These are phyloP conservation scores for Drosophila virilis DNA, from an alignment of 1,140 invertebrate genomes.

Conservation along the genomic window DNA sequence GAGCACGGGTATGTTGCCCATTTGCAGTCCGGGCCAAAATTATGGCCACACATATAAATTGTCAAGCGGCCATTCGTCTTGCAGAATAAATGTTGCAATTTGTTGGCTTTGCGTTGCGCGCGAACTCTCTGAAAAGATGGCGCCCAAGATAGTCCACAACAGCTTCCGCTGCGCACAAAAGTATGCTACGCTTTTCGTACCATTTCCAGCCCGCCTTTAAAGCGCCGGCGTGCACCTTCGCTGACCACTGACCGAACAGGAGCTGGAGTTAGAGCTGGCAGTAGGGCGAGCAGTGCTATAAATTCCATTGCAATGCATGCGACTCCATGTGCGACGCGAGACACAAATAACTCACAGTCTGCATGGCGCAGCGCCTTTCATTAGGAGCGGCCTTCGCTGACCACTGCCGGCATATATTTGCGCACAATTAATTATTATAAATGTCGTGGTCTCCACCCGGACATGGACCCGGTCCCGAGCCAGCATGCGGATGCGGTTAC, in stretches of 20 bases:
- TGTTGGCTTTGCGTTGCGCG: slow-evolving; percentile 70
- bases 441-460: slow-evolving; percentile 66
- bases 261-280: slow-evolving; percentile 29
- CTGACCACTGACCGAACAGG: slow-evolving; percentile 44
- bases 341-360: slow-evolving; percentile 78
- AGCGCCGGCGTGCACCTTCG: slow-evolving; percentile 64
- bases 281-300: slow-evolving; percentile 28
- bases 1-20: background rate
- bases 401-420: slow-evolving; percentile 81
- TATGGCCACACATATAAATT: slow-evolving; percentile 81
- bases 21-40: slow-evolving; percentile 58
- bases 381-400: slow-evolving; percentile 62
- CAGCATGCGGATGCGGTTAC: slow-evolving; percentile 20
- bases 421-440: slow-evolving; percentile 83
- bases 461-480: slow-evolving; percentile 15
- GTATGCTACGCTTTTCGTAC: slow-evolving; percentile 62
- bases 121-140: slow-evolving; percentile 64
- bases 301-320: slow-evolving; percentile 67
- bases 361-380: slow-evolving; percentile 58
- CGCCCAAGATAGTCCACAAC: slow-evolving; percentile 44
- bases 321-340: slow-evolving; percentile 42
- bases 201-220: slow-evolving; percentile 49
- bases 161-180: slow-evolving; percentile 70
- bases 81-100: slow-evolving; percentile 82
- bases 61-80: slow-evolving; percentile 82